Evolutionary conservation across 1,140 invertebrate species (phyloP).

Genomic region (Sitodiplosis mosellana): DNA sequence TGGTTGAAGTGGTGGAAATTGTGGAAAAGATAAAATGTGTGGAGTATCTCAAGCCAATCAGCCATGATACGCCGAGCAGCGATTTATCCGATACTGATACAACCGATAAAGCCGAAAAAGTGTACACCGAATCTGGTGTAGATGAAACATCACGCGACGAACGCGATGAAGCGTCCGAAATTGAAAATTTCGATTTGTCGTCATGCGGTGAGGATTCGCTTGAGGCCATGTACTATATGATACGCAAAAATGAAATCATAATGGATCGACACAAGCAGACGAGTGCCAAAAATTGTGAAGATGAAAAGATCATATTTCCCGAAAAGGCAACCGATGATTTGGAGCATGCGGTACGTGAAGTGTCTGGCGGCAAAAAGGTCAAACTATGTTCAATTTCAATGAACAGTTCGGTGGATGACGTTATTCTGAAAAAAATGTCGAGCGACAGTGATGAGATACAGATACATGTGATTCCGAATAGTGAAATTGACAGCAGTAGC

Average conservation of each 20-base stretch:
- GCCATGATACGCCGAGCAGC: not conserved
- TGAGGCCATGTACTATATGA: slow-evolving; percentile 10
- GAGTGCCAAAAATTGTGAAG: not conserved
- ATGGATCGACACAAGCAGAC: slow-evolving; percentile 12
- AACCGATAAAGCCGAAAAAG: slow-evolving; percentile 3
- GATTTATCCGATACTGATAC: slow-evolving; percentile 2
- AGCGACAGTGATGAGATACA: too few relatives aligned
- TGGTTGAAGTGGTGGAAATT: too few relatives aligned
- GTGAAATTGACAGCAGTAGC: too few relatives aligned
- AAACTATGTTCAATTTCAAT: too few relatives aligned
- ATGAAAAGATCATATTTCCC: not conserved
- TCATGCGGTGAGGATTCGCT: slow-evolving; percentile 9
- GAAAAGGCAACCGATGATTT: not conserved
- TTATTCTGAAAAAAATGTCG: too few relatives aligned
- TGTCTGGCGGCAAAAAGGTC: not conserved
- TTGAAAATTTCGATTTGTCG: slow-evolving; percentile 5
- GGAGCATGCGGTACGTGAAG: not conserved
- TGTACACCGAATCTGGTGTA: not conserved
- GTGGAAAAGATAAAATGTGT: too few relatives aligned
- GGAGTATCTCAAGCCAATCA: not conserved
- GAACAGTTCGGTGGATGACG: too few relatives aligned
- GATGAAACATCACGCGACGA: slow-evolving; percentile 1
- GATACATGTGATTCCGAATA: too few relatives aligned
- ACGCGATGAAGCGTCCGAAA: slow-evolving; percentile 2
- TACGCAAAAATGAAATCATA: slow-evolving; percentile 11